Conservation (phyloP, 2,113 vertebrate genomes). For the Prinia subflava region DNA sequence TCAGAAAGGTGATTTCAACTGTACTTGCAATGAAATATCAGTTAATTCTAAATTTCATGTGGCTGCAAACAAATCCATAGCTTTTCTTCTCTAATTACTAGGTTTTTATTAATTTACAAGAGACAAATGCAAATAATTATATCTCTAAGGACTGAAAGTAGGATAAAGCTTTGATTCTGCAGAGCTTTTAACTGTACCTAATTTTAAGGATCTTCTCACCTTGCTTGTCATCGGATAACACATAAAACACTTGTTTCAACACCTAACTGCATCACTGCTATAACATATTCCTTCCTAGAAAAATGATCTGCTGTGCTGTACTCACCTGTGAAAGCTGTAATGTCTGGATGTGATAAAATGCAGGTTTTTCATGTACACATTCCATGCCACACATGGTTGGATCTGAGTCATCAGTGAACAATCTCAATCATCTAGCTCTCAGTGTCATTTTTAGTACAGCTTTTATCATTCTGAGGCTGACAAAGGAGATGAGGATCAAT, state of each 20-base stretch:
- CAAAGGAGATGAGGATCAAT: background rate
- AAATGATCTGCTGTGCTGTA: background rate
- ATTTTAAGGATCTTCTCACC: conserved; percentile 1
- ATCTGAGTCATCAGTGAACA: background rate
- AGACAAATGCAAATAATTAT: background rate
- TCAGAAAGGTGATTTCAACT: background rate
- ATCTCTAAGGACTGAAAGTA: background rate
- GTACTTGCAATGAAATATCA: background rate
- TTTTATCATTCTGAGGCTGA: background rate
- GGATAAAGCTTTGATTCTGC: background rate
- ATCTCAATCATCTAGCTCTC: background rate
- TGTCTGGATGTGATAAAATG: background rate
- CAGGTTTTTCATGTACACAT: background rate
- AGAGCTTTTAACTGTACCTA: background rate
- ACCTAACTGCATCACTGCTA: background rate
- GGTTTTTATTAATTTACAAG: background rate
- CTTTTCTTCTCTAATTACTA: background rate
- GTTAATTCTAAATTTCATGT: background rate
- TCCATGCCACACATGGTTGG: background rate
- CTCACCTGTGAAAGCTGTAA: background rate
- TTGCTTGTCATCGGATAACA: background rate
- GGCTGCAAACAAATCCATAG: background rate
- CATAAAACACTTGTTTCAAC: background rate
- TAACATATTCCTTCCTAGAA: background rate
- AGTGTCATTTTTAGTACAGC: background rate